Base-by-base conservation (phyloP, 2,888 invertebrate species). In the Sturmia bella region DNA sequence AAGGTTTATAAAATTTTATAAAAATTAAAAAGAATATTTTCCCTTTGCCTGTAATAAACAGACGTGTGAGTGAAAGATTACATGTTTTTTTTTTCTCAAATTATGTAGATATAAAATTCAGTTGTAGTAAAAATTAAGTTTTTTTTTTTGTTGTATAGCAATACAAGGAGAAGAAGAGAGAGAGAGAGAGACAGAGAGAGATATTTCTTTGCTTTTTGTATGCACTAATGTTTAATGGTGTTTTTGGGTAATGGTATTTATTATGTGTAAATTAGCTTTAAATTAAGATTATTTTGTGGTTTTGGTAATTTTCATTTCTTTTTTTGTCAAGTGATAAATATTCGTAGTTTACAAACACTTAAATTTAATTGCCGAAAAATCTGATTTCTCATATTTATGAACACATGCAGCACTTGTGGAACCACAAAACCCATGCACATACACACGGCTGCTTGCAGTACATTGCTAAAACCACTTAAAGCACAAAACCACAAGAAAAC, bases 241-340 rank as follows among this genome's bases (percentile, higher is more conserved):
- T 41, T 9, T 37, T n/a, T 37, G 11, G 39, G 52, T 43, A 19
- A 41, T 27, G 24, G 19, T 15, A 12, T 24, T 24, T 56, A 17
- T 61, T 59, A 52, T 74, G 11, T 13, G 17, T 69, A 57, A 73
- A 73, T 77, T 77, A 74, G 68, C 77, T 63, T 81, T 73, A 70
- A 82, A 78, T 75, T 70, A 54, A 78, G 64, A 78, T 66, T 75
- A 78, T 75, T 78, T 75, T 78, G 74, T 70, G 82, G 82, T 57
- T 78, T 50, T 3, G 17, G n/a, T 12, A 0, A n/a, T n/a, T n/a
- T n/a, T n/a, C 2, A n/a, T 50, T 59, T 64, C 24, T 45, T 12
- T 56, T 50, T 57, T 57, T 15, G 0, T 15, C 80, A 76, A 63
- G 73, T 81, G 73, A 77, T 77, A 81, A 81, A 77, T 81, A 64